Evolutionary conservation across 2,113 vertebrate genomes (phyloP).

Genomic region (Caracal caracal): DNA sequence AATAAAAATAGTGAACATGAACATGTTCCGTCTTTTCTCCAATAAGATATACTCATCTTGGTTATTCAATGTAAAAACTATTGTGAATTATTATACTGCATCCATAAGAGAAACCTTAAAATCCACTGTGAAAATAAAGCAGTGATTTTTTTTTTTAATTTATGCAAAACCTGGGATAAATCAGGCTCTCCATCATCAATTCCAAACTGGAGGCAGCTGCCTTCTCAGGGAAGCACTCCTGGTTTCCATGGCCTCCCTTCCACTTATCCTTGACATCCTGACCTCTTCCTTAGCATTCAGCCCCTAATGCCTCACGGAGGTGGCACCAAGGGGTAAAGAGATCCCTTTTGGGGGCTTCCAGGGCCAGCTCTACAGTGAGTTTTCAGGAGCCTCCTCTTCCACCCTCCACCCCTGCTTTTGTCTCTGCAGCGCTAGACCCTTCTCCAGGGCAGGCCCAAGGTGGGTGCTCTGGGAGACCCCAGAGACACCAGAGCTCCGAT

Average conservation of each 20-base stretch:
- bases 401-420: too few relatives aligned
- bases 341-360: background rate
- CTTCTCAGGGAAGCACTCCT: background rate
- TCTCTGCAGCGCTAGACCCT: background rate
- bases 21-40: background rate
- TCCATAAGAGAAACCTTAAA: background rate
- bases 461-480: background rate
- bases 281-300: background rate
- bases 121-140: background rate
- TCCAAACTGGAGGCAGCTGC: background rate
- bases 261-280: background rate
- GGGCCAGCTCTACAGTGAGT: background rate
- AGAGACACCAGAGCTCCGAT: background rate
- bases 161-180: background rate
- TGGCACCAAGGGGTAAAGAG: background rate
- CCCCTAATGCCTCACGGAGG: background rate
- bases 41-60: background rate
- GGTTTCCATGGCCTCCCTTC: background rate
- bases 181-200: background rate
- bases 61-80: slow-evolving; percentile 11
- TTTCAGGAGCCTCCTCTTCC: background rate
- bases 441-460: background rate
- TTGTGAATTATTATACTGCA: background rate
- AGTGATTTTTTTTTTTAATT: background rate
- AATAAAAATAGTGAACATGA: background rate